A percentile compares a stretch with the other conserved stretches of the same genome.
Evolutionary conservation across 2,113 vertebrate species (phyloP).

Genomic region (Hippocampus abdominalis): DNA sequence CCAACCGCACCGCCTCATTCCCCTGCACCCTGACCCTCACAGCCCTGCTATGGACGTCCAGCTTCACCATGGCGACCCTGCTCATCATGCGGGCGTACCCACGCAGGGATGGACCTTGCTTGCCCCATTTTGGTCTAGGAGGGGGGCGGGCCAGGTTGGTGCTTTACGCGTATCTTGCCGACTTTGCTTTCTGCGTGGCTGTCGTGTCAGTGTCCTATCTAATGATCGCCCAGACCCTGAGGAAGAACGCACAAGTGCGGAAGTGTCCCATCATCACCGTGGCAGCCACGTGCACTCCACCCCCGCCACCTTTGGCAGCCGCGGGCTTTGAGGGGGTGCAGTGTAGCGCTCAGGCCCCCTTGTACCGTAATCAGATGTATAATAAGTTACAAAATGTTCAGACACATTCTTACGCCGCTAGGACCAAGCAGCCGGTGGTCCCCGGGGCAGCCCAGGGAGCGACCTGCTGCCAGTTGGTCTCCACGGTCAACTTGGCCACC

Average conservation of each 20-base stretch:
- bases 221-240: slow-evolving; percentile 87
- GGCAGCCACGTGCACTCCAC: slow-evolving; percentile 71
- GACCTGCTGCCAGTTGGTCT: slow-evolving; percentile 80
- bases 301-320: slow-evolving; percentile 72
- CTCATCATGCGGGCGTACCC: slow-evolving; percentile 80
- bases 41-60: slow-evolving; percentile 86
- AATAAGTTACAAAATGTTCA: slow-evolving; percentile 80
- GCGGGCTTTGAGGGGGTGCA: slow-evolving; percentile 69
- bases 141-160: slow-evolving; percentile 75
- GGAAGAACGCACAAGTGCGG: slow-evolving; percentile 82
- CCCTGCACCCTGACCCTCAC: slow-evolving; percentile 85
- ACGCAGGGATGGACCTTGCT: slow-evolving; percentile 80
- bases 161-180: slow-evolving; percentile 84
- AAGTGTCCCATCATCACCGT: slow-evolving; percentile 78
- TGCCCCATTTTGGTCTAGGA: slow-evolving; percentile 84
- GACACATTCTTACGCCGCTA: slow-evolving; percentile 71
- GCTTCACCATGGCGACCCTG: slow-evolving; percentile 87
- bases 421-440: slow-evolving; percentile 56
- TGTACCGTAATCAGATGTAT: slow-evolving; percentile 87
- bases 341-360: slow-evolving; percentile 72
- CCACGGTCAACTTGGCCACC: slow-evolving; percentile 80
- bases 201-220: slow-evolving; percentile 88
- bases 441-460: slow-evolving; percentile 68
- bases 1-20: slow-evolving; percentile 80
- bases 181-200: slow-evolving; percentile 89